Percentiles rank a stretch among this genome's conserved stretches.
phyloP scores from a whole-genome alignment of 1,140 invertebrate species.

The Lordiphosa clarofinis region DNA sequence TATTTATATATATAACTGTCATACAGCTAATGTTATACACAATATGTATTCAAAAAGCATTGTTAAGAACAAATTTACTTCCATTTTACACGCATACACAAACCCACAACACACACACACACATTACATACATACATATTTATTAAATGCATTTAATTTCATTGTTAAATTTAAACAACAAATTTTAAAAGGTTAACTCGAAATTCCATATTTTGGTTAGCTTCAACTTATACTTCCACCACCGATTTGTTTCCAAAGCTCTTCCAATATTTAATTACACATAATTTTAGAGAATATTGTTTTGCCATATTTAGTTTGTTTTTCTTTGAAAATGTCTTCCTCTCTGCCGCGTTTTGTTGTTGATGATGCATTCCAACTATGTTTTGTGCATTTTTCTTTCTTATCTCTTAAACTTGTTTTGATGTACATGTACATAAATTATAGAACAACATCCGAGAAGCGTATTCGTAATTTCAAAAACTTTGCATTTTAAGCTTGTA shows the following conservation, averaged over 20 bases:
- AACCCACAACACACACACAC: constrained; percentile 16
- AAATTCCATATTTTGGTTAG: constrained; percentile 56
- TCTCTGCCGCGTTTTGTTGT: constrained; percentile 58
- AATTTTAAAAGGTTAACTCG: constrained; percentile 51
- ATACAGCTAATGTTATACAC: constrained; percentile 66
- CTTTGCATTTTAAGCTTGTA: constrained; percentile 56
- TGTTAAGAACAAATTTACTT: constrained; percentile 77
- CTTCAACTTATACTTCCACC: constrained; percentile 62
- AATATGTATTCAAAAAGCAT: constrained; percentile 61
- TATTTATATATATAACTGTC: constrained; percentile 61
- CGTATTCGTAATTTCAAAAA: constrained; percentile 46
- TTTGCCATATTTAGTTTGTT: constrained; percentile 63
- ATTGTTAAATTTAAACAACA: constrained; percentile 58
- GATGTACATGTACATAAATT: constrained; percentile 39
- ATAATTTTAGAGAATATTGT: constrained; percentile 39
- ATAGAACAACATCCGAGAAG: constrained; percentile 24
- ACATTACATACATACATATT: constrained; percentile 49
- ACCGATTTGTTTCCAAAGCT: constrained; percentile 77
- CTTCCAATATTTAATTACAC: constrained; percentile 60
- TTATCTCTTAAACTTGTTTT: constrained; percentile 35
- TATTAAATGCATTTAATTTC: constrained; percentile 77
- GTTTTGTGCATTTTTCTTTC: constrained; percentile 32
- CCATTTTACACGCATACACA: constrained; percentile 54
- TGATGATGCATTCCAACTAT: constrained; percentile 71
- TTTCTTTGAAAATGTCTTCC: constrained; percentile 58